Conservation (phyloP, 2,113 vertebrate genomes). For the Acanthochromis polyacanthus region DNA sequence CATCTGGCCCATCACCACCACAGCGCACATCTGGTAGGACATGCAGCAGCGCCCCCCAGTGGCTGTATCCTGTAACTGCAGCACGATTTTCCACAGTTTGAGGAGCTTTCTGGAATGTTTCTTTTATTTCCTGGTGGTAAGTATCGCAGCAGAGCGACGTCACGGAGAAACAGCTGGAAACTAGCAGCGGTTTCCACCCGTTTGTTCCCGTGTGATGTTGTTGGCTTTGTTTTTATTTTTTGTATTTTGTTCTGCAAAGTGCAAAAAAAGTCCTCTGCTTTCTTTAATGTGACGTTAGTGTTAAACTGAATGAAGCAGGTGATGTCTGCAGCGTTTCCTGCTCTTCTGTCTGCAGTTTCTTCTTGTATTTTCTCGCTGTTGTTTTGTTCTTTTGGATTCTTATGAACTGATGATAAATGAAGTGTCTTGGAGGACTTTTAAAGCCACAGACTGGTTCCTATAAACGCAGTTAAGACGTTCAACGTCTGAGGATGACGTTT, state of each 20-base stretch:
- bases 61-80: slow-evolving; percentile 57
- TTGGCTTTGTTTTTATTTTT: slow-evolving; percentile 29
- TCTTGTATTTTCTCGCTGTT: slow-evolving; percentile 8
- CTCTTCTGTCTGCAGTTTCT: slow-evolving; percentile 28
- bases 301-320: too few species aligned
- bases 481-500: background rate
- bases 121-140: slow-evolving; percentile 62
- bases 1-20: slow-evolving; percentile 68
- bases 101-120: slow-evolving; percentile 17
- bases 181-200: slow-evolving; percentile 72
- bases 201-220: slow-evolving; percentile 64
- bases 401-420: slow-evolving; percentile 8
- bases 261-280: slow-evolving; percentile 29
- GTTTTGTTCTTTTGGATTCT: slow-evolving; percentile 35
- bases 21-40: slow-evolving; percentile 53
- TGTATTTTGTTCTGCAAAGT: slow-evolving; percentile 21
- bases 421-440: slow-evolving; percentile 22
- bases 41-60: slow-evolving; percentile 68
- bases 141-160: slow-evolving; percentile 54
- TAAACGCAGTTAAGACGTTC: slow-evolving; percentile 13
- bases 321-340: slow-evolving; percentile 12
- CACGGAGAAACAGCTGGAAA: slow-evolving; percentile 71
- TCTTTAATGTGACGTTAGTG: slow-evolving; percentile 46
- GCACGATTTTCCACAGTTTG: too few species aligned
- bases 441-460: slow-evolving; percentile 19